A percentile compares a stretch with the other conserved stretches of the same genome.
These are phyloP conservation scores for Drosophila trichaetosa DNA, from an alignment of 2,888 invertebrate genomes.

Conservation along the genomic window DNA sequence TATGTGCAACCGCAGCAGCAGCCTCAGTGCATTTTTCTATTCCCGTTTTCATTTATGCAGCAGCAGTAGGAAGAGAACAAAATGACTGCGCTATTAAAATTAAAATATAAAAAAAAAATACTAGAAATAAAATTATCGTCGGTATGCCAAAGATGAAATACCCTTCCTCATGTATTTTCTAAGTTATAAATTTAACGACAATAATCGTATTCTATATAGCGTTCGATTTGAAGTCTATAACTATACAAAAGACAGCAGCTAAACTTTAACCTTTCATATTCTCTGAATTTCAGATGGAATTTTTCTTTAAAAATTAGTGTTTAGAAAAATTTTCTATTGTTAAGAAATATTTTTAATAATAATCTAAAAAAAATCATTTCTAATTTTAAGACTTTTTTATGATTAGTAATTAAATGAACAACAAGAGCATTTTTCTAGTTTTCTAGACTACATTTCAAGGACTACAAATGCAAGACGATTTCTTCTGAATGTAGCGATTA, in stretches of 20 bases:
- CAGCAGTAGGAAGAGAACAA: constrained; percentile 46
- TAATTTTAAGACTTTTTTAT: neutral
- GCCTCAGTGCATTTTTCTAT: constrained; percentile 61
- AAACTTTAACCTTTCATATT: neutral
- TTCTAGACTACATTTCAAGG: neutral
- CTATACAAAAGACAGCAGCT: neutral
- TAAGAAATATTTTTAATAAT: neutral
- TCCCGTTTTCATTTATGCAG: constrained; percentile 67
- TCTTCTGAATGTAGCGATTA: neutral
- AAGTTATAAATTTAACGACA: neutral
- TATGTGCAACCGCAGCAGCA: constrained; percentile 26
- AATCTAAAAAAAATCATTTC: neutral
- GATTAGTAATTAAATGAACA: neutral
- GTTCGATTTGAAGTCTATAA: neutral
- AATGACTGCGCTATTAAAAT: constrained; percentile 61
- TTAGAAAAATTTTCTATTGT: neutral
- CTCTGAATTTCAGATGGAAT: neutral
- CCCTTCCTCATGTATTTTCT: neutral
- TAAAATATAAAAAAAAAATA: constrained; percentile 17
- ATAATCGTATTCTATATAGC: neutral
- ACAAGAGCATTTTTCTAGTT: rapidly evolving
- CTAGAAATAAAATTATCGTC: constrained; percentile 8
- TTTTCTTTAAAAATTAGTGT: neutral
- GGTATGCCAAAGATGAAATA: neutral
- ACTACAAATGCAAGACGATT: neutral